Evolutionary conservation across 2,113 vertebrate genomes (phyloP), one percentile per base, ranked within the genome.

Genomic region (Oreochromis spilurus): DNA sequence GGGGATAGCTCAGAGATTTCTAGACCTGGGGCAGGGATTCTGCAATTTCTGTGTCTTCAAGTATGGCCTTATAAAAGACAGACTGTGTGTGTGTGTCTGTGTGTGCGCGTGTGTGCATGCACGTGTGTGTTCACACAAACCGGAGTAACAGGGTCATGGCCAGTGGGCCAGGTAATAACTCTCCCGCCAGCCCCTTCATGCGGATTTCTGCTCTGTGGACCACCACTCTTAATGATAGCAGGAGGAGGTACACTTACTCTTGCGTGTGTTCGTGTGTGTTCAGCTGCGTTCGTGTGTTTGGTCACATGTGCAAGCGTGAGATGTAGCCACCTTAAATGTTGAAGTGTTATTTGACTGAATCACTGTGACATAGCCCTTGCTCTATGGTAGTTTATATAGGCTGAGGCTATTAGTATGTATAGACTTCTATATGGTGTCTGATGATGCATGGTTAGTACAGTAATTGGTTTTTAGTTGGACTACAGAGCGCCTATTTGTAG

Each of bases 141-240:
- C 36, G 96, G 92, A 95, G 97, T 97, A 97, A 97, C 97, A 95
- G 97, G 97, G 95, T 97, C 97, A 97, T 96, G 97, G 96, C 95
- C 97, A 97, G 92, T 97, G 97, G 95, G 94, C 97, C 97, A 97
- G 93, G 96, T 98, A 98, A 98, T 98, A 97, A 97, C 97, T 97
- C 96, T 96, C 93, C 92, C 89, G 82, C 85, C 31, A 43, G 65
- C 86, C 81, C 31, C 13, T 31, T 94, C 88, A 89, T 92, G 90
- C 45, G 87, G 85, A 92, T 94, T 94, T 91, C 87, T 91, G 90
- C 93, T 91, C 89, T 87, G 62, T 80, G 86, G 90, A 91, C 86
- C 90, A 83, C 38, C 85, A 62, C 89, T 88, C 87, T 91, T 95
- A 95, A 95, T 94, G 92, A 93, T 90, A 85, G 58, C 87, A 89